Evolutionary conservation across 2,797 vertebrate genomes (phyloP).

Genomic region (Cyprinodon diabolis): DNA sequence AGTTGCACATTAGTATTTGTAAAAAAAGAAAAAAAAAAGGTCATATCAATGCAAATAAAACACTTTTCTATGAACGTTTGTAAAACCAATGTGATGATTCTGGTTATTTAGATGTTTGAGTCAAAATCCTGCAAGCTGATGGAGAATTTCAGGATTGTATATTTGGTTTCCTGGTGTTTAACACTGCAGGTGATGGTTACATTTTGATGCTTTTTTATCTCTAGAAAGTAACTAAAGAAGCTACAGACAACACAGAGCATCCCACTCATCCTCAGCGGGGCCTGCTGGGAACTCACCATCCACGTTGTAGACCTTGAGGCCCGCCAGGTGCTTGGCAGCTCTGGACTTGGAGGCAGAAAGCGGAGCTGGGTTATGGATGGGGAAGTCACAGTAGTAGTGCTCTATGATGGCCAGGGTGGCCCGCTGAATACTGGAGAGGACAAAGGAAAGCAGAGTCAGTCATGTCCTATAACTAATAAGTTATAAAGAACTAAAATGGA

Average conservation of each 20-base stretch:
- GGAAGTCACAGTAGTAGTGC: slow-evolving; percentile 91
- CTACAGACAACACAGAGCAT: slow-evolving; percentile 5
- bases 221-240: not conserved
- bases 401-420: slow-evolving; percentile 89
- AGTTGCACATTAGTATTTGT: slow-evolving; percentile 68
- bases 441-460: not conserved
- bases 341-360: slow-evolving; percentile 87
- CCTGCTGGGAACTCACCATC: slow-evolving; percentile 85
- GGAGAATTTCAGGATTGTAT: not conserved
- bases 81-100: slow-evolving; percentile 34
- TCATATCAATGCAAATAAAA: slow-evolving; percentile 57
- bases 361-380: slow-evolving; percentile 87
- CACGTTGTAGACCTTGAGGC: slow-evolving; percentile 91
- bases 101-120: not conserved
- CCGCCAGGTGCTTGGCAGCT: slow-evolving; percentile 87
- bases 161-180: not conserved
- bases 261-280: slow-evolving; percentile 69
- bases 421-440: slow-evolving; percentile 82
- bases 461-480: not conserved
- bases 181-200: not conserved
- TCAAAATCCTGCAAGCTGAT: not conserved
- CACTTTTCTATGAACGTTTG: slow-evolving; percentile 72
- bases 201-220: no score
- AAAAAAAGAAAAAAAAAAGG: slow-evolving; percentile 41
- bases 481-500: not conserved